Percentiles rank a stretch among this genome's conserved stretches.
These are phyloP conservation scores for Andrena camellia DNA, from an alignment of 2,888 invertebrate species.

Conservation along the genomic window DNA sequence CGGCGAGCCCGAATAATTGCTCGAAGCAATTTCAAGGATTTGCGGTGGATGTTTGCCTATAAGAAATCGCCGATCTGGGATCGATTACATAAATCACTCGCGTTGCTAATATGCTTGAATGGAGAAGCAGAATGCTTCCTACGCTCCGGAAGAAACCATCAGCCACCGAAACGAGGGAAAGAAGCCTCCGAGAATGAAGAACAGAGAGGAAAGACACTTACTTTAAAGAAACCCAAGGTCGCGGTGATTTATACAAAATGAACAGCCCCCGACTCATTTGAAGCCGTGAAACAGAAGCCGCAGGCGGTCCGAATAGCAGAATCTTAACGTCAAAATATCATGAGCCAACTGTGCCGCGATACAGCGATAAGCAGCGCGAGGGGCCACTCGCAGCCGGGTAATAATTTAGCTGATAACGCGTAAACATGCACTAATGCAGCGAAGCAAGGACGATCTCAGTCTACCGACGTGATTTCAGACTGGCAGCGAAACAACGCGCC, in stretches of 20 bases:
- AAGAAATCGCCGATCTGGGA: not conserved
- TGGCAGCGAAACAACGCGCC: no score
- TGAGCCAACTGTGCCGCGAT: slow-evolving; percentile 27
- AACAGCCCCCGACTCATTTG: not conserved
- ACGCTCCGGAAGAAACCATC: no score
- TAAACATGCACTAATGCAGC: slow-evolving; percentile 23
- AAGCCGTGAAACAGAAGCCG: not conserved
- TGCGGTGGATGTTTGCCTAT: not conserved
- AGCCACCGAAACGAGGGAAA: no score
- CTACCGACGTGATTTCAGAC: no score
- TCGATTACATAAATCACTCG: not conserved
- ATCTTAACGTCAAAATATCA: slow-evolving; percentile 49
- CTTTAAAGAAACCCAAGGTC: no score
- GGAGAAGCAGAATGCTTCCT: not conserved
- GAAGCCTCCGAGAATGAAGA: no score
- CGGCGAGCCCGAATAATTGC: not conserved
- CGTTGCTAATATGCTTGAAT: not conserved
- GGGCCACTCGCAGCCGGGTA: slow-evolving; percentile 41
- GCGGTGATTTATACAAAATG: no score
- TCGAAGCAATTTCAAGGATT: not conserved
- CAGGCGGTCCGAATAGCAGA: not conserved
- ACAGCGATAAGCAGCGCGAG: slow-evolving; percentile 34
- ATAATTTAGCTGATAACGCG: slow-evolving; percentile 58
- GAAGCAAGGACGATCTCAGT: slow-evolving; percentile 3
- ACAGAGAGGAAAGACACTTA: no score